Base-by-base conservation (phyloP, 2,113 vertebrate species). In the Aptenodytes patagonicus region DNA sequence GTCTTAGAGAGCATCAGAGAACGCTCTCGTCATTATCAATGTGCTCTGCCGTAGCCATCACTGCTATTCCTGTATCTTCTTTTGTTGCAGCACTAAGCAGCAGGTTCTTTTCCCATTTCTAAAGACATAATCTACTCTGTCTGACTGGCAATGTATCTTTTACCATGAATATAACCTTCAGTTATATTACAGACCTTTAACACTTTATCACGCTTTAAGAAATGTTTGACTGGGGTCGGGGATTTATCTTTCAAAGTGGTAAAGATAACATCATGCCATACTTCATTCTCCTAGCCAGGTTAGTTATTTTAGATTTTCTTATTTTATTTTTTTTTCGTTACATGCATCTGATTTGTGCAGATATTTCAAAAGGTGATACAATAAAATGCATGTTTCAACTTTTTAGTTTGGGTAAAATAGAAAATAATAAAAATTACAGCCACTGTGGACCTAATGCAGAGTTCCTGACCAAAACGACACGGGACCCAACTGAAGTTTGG, bases 21-120 rank as follows among this genome's bases (percentile, higher is more conserved):
- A 70, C 2, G 0, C 38, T 57, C 17, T 89, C 0, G 0, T 70
- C 10, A 2, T 84, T 87, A 52, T 28, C 38, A 49, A 1, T 14
- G 14, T 40, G 47, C 34, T 92, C 52, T 78, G n/a, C 68, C 81
- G 3, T 20, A 77, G 54, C 49, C 47, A 29, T 62, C 40, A 4
- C 32, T n/a, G 31, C n/a, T 94, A 40, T 64, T 95, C 72, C 57
- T 75, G 24, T 61, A 57, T 49, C n/a, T n/a, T 86, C 66, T 34
- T 88, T 49, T 81, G 26, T 70, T 87, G 44, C 52, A 71, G 51
- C 26, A 34, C 44, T 70, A 78, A 73, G 24, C 9, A 82, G 15
- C 42, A 75, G 34, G 16, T 55, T 82, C 26, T 94, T 87, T 81
- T 64, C 26, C 17, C 17, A 2, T 89, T 83, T 91, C 42, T 64